These are phyloP conservation scores for Polypedilum pembai DNA, from an alignment of 1,140 invertebrate species.

Conservation along the genomic window DNA sequence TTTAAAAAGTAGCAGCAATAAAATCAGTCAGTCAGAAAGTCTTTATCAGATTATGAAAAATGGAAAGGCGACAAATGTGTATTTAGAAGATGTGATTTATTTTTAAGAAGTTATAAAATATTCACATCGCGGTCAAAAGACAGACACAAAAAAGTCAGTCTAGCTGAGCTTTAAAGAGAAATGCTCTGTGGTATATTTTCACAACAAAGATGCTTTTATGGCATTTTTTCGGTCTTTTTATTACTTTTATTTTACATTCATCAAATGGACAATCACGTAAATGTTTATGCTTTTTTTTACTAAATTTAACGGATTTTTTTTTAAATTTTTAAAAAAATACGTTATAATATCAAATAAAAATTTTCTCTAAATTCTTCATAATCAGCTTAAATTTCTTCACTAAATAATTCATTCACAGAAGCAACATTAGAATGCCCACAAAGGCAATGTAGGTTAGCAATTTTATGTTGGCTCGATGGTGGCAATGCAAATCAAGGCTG, in stretches of 20 bases:
- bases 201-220: slow-evolving; percentile 27
- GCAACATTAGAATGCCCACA: not conserved
- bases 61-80: not conserved
- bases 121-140: not conserved
- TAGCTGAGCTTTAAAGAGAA: not conserved
- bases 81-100: not conserved
- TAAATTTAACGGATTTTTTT: no score
- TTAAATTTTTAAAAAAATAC: no score
- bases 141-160: not conserved
- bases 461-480: slow-evolving; percentile 63
- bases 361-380: no score
- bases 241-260: slow-evolving; percentile 4
- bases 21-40: not conserved
- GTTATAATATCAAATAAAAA: no score
- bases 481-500: slow-evolving; percentile 55
- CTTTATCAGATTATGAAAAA: not conserved
- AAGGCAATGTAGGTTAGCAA: slow-evolving; percentile 55
- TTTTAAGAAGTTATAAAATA: not conserved
- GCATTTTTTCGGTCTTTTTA: slow-evolving; percentile 13
- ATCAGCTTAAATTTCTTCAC: slow-evolving; percentile 14
- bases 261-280: not conserved
- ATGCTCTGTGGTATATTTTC: slow-evolving; percentile 17
- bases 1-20: not conserved
- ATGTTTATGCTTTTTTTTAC: not conserved
- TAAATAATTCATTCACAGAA: slow-evolving; percentile 32